A percentile compares a stretch with the other conserved stretches of the same genome.
These are phyloP conservation scores for Neolamprologus brichardi DNA, from an alignment of 2,113 vertebrate species.

Conservation along the genomic window DNA sequence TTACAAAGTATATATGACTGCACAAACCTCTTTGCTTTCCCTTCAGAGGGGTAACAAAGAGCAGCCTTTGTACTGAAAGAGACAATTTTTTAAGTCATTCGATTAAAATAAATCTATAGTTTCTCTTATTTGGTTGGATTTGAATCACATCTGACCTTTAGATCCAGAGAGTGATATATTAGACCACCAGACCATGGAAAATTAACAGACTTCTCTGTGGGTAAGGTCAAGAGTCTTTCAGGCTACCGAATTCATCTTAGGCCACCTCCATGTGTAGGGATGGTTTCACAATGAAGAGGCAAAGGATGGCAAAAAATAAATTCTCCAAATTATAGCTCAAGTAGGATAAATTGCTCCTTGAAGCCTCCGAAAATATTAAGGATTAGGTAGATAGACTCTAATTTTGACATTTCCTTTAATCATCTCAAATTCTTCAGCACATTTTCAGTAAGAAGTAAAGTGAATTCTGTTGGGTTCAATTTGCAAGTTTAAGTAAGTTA, in stretches of 20 bases:
- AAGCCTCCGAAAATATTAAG: neutral
- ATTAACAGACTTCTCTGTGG: neutral
- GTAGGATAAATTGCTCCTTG: neutral
- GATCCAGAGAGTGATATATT: neutral
- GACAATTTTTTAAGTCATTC: neutral
- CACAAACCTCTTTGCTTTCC: neutral
- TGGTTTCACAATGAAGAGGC: neutral
- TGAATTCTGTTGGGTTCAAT: neutral
- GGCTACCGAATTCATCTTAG: neutral
- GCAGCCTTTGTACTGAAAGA: neutral
- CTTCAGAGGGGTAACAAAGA: neutral
- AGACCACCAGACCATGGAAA: neutral
- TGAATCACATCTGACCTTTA: neutral
- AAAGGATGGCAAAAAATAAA: neutral
- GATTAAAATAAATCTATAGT: neutral
- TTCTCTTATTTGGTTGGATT: neutral
- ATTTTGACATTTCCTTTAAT: neutral
- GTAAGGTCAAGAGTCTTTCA: neutral
- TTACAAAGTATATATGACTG: neutral
- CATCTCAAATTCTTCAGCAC: neutral
- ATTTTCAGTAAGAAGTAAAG: accelerated
- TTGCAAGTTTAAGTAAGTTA: neutral
- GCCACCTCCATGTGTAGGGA: neutral
- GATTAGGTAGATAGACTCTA: neutral
- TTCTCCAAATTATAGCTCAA: neutral